Percentiles rank a stretch among this genome's conserved stretches.
These are phyloP conservation scores for Ursus arctos DNA, from an alignment of 2,113 vertebrate genomes.

Conservation along the genomic window DNA sequence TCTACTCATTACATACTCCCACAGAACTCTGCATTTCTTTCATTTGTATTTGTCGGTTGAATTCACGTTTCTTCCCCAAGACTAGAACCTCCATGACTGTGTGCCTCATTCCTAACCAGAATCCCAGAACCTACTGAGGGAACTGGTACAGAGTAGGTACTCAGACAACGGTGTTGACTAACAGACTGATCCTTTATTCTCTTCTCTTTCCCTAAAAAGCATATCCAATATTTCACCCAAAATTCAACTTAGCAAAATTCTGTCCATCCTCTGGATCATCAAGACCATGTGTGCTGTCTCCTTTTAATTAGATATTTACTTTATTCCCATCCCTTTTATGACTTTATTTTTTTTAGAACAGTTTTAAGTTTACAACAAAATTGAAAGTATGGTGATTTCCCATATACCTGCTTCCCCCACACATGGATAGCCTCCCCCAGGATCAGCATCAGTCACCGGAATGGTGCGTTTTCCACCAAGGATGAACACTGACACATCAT, in stretches of 20 bases:
- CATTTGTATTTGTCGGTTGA: neutral
- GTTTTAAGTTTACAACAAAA: constrained; percentile 2
- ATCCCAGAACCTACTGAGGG: neutral
- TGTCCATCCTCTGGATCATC: neutral
- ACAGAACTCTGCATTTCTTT: neutral
- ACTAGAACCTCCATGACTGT: neutral
- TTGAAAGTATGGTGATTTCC: neutral
- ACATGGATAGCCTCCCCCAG: neutral
- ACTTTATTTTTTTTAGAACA: neutral
- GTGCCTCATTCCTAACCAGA: neutral
- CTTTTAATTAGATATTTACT: neutral
- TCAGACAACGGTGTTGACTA: neutral
- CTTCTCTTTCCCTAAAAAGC: neutral
- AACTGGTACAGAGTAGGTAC: neutral
- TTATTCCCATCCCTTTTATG: neutral
- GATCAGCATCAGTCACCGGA: neutral
- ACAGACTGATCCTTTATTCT: neutral
- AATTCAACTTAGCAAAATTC: neutral
- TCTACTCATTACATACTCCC: neutral
- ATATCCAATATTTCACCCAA: neutral
- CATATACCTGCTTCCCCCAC: fast-evolving
- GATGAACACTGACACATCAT: neutral
- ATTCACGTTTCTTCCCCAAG: neutral
- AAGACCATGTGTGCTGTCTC: neutral
- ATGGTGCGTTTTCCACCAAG: neutral